Evolutionary conservation across 2,113 vertebrate genomes (phyloP).

Genomic region (Siphamia tubifer): DNA sequence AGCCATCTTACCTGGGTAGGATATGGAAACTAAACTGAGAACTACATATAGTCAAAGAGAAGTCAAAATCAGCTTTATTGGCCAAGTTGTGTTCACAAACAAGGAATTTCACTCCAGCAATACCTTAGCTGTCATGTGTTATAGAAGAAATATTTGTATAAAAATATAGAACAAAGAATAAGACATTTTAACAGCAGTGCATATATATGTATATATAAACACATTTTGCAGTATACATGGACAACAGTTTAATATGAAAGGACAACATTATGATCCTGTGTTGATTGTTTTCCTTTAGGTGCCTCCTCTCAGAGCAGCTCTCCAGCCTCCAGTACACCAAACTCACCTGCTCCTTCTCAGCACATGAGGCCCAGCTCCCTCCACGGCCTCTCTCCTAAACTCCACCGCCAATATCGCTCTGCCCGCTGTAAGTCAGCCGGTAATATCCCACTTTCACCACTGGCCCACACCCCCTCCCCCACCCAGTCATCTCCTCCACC

Average conservation of each 20-base stretch:
- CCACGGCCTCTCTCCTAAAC: constrained; percentile 90
- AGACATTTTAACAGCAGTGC: not conserved
- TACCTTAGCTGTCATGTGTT: no score
- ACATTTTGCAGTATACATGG: no score
- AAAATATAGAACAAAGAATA: no score
- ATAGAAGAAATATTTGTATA: no score
- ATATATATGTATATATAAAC: not conserved
- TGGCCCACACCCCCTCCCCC: constrained; percentile 91
- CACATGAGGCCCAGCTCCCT: constrained; percentile 93
- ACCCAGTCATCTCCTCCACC: constrained; percentile 88
- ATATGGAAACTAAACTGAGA: not conserved
- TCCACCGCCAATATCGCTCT: constrained; percentile 92
- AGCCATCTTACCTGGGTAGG: constrained; percentile 85
- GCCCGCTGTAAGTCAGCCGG: constrained; percentile 92
- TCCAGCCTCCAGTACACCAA: constrained; percentile 90
- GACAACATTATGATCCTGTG: no score
- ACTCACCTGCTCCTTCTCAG: constrained; percentile 89
- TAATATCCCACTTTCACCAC: constrained; percentile 90
- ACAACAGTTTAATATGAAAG: no score
- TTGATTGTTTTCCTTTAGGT: constrained; percentile 62
- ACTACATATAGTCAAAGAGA: not conserved
- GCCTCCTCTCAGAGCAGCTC: constrained; percentile 92
- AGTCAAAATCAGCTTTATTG: no score
- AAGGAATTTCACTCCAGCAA: no score
- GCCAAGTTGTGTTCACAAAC: no score